phyloP scores from a whole-genome alignment of 2,797 vertebrate species.

The Darevskia mixta region DNA sequence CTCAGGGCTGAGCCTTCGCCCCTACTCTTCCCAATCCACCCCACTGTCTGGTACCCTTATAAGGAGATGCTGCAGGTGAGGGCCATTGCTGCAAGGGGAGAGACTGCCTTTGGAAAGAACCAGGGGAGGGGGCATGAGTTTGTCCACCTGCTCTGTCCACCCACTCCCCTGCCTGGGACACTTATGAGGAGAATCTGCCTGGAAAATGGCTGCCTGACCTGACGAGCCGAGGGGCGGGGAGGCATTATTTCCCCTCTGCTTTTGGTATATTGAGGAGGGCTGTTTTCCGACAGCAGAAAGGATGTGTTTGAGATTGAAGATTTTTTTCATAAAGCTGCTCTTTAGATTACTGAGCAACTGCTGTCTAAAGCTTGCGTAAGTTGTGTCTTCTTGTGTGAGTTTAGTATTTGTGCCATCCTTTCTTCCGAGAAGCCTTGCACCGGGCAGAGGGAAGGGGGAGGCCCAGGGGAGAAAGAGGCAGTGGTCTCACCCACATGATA shows the following conservation, averaged over 20 bases:
- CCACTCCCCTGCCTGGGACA: too few species aligned
- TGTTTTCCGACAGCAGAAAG: background rate
- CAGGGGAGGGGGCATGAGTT: too few species aligned
- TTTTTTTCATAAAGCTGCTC: background rate
- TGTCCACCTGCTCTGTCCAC: too few species aligned
- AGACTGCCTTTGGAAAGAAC: background rate
- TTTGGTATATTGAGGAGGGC: background rate
- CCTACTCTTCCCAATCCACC: background rate
- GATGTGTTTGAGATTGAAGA: slow-evolving; percentile 7
- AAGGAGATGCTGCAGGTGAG: too few species aligned
- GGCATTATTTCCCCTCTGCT: background rate
- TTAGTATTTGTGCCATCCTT: background rate
- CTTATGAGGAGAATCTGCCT: too few species aligned
- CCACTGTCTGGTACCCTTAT: background rate
- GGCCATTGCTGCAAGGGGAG: background rate
- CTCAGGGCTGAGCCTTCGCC: background rate
- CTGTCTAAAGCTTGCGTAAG: background rate
- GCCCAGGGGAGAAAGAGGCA: background rate
- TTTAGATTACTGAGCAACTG: background rate
- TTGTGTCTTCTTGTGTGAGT: background rate
- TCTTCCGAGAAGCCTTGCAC: too few species aligned
- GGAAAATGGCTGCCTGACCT: too few species aligned
- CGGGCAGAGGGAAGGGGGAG: background rate
- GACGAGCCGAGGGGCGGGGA: too few species aligned
- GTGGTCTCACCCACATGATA: background rate